These are phyloP conservation scores for Lysandra coridon DNA, from an alignment of 2,888 invertebrate species.

Conservation along the genomic window DNA sequence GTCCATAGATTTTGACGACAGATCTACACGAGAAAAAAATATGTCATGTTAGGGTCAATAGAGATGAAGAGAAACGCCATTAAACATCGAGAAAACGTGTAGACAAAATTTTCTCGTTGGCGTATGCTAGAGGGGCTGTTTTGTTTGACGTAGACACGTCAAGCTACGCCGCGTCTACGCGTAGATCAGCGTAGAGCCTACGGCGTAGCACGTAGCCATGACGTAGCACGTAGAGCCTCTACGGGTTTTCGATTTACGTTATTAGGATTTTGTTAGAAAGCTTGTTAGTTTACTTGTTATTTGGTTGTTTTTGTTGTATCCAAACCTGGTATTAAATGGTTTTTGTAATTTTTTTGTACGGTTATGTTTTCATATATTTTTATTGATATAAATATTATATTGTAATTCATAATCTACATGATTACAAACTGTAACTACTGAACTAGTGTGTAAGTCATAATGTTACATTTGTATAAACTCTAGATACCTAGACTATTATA, in stretches of 20 bases:
- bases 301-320: background rate
- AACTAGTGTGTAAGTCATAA: slow-evolving; percentile 10
- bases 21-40: too few relatives aligned
- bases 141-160: too few relatives aligned
- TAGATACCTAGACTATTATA: background rate
- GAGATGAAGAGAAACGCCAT: too few relatives aligned
- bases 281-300: background rate
- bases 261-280: background rate
- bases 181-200: background rate
- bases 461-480: background rate
- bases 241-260: background rate
- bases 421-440: background rate
- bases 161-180: background rate
- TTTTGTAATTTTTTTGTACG: background rate
- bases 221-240: background rate
- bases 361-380: background rate
- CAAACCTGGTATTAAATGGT: background rate
- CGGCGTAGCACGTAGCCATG: background rate
- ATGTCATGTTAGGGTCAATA: too few relatives aligned
- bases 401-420: background rate
- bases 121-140: too few relatives aligned
- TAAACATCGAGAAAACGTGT: too few relatives aligned
- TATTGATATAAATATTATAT: background rate
- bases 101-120: too few relatives aligned
- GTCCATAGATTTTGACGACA: too few relatives aligned